phyloP scores from a whole-genome alignment of 2,888 invertebrate genomes.

The Thelaira solivaga region DNA sequence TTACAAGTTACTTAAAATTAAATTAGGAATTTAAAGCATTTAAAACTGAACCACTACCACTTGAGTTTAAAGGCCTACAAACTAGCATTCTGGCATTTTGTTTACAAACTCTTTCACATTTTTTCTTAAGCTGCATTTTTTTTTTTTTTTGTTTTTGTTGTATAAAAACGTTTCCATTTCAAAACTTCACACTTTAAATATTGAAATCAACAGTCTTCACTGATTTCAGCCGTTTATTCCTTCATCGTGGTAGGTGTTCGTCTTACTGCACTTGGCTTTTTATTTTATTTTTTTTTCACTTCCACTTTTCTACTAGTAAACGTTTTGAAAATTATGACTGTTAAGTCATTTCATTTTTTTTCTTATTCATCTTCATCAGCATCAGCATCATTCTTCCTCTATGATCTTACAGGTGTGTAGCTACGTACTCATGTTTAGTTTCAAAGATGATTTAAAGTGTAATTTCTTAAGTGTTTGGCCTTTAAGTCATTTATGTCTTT shows the following conservation, averaged over 20 bases:
- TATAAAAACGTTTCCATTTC: conserved; percentile 5
- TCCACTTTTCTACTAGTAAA: conserved; percentile 13
- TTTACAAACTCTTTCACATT: conserved; percentile 1
- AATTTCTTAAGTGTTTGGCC: conserved; percentile 54
- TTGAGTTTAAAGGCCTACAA: background rate
- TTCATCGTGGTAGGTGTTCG: conserved; percentile 50
- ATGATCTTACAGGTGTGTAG: conserved; percentile 35
- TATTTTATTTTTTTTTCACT: conserved; percentile 3
- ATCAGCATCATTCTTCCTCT: background rate
- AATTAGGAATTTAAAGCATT: background rate
- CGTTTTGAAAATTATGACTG: conserved; percentile 16
- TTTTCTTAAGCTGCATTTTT: background rate
- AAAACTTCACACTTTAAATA: conserved; percentile 37
- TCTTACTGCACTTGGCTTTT: conserved; percentile 14
- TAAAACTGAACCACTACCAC: background rate
- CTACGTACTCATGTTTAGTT: conserved; percentile 40
- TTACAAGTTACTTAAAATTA: background rate
- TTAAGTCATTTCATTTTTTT: background rate
- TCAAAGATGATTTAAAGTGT: conserved; percentile 55
- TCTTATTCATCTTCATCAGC: background rate
- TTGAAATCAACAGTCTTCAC: conserved; percentile 8
- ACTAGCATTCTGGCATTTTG: conserved; percentile 2
- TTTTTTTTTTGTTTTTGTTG: background rate
- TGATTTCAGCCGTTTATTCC: too few relatives aligned
- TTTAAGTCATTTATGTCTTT: conserved; percentile 64